A percentile compares a stretch with the other conserved stretches of the same genome.
These are phyloP conservation scores for Natator depressus DNA, from an alignment of 2,113 vertebrate genomes.

Conservation along the genomic window DNA sequence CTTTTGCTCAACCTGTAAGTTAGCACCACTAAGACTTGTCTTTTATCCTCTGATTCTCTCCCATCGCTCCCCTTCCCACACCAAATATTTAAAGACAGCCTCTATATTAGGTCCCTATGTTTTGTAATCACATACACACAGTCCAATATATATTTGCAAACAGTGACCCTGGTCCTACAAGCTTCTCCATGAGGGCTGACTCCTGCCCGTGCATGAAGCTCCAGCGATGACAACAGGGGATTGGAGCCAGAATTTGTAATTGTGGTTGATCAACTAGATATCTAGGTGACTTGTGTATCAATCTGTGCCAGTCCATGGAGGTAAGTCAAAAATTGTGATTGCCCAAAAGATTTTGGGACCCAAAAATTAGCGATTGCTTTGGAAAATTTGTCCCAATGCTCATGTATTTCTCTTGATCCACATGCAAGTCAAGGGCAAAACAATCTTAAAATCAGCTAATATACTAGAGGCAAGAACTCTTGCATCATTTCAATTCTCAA, in stretches of 20 bases:
- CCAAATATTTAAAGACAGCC: background rate
- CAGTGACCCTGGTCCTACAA: background rate
- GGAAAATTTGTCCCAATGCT: background rate
- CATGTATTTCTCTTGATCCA: background rate
- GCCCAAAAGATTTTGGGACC: background rate
- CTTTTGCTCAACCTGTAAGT: background rate
- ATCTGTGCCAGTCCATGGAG: background rate
- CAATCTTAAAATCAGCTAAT: background rate
- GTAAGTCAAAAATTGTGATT: background rate
- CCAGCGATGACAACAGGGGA: background rate
- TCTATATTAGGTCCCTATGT: background rate
- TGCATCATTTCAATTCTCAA: background rate
- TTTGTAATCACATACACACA: background rate
- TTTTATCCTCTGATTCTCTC: rapidly evolving
- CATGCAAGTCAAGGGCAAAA: background rate
- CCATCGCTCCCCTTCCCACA: background rate
- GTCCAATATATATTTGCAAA: background rate
- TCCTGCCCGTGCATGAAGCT: background rate
- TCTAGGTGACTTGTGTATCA: background rate
- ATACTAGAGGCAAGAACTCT: background rate
- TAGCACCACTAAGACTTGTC: background rate
- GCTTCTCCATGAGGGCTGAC: background rate
- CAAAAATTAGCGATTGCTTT: background rate
- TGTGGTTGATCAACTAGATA: background rate
- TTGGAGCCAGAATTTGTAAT: background rate